Base-by-base conservation (phyloP, 2,888 invertebrate genomes). In the Sthenelais limicola region DNA sequence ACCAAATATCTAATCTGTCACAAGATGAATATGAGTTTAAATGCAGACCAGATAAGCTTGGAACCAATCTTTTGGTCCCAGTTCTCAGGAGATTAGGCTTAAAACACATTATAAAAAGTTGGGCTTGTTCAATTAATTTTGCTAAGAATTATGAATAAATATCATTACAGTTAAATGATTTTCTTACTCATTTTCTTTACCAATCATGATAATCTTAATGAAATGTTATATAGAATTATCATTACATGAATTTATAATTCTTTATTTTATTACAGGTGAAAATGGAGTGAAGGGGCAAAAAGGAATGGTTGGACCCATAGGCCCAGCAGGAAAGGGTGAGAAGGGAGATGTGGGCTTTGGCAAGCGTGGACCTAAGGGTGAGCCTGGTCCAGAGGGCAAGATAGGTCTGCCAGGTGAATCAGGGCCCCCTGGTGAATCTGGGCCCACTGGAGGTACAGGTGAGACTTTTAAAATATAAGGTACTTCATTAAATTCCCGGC, bases 271-370 rank as follows among this genome's bases (percentile, higher is more conserved):
- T 12, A 67, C 5, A 70, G 58, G 12, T 76, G 75, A 32, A 30
- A 4, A 24, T 15, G 52, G 52, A 30, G 72, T 54, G 58, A n/a
- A 38, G 4, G 62, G 21, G 43, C 68, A 21, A 24, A 38, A 35
- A 24, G 51, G 51, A 35, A 38, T 43, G 73, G n/a, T 4, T 18
- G 66, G 56, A n/a, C n/a, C n/a, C n/a, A 15, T 67, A 7, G 71
- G 71, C 33, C 12, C 32, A 18, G 52, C 52, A 30, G 72, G 58
- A 66, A n/a, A 38, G 4, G 62, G 21, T 48, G 71, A 21, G 24
- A 38, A 35, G 28, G 51, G 51, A 35, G 51, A 51, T 73, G n/a
- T 4, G n/a, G 66, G 56, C 3, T 24, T 43, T n/a, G 70, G 70
- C 15, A 38, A 52, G 33, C 9, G 1, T 24, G 70, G 70, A 38